Percentiles rank a stretch among this genome's conserved stretches.
phyloP scores from a whole-genome alignment of 2,797 vertebrate species.

The Lithobates pipiens region DNA sequence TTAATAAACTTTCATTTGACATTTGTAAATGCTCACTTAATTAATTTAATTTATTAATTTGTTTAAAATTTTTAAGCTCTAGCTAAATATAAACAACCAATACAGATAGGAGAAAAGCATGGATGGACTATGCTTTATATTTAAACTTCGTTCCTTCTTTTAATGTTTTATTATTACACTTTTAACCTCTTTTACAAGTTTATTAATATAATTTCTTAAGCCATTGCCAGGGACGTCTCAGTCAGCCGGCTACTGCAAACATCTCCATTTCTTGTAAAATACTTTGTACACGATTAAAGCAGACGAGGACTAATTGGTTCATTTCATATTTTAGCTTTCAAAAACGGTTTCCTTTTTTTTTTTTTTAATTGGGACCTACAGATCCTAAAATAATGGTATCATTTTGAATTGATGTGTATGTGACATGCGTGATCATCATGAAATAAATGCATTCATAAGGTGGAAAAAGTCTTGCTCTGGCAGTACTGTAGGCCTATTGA shows the following conservation, averaged over 20 bases:
- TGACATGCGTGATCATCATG: slow-evolving; percentile 36
- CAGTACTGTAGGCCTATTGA: slow-evolving; percentile 78
- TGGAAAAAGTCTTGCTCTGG: slow-evolving; percentile 81
- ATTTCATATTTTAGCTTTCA: neutral
- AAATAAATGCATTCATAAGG: slow-evolving; percentile 74
- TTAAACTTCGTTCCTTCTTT: neutral
- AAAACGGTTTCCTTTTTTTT: neutral
- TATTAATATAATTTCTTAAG: neutral
- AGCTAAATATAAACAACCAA: too few relatives aligned
- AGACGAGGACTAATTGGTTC: neutral
- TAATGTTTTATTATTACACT: neutral
- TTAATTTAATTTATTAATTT: too few relatives aligned
- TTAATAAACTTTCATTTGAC: too few relatives aligned
- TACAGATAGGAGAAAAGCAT: too few relatives aligned
- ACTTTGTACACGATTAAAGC: neutral
- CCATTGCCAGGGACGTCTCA: neutral
- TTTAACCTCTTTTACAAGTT: neutral
- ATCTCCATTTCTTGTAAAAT: neutral
- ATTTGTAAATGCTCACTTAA: too few relatives aligned
- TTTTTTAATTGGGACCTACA: neutral
- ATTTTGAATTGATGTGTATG: slow-evolving; percentile 18
- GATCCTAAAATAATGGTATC: neutral
- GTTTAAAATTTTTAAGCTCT: too few relatives aligned
- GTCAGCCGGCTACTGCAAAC: neutral
- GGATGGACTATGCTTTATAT: neutral